A percentile compares a stretch with the other conserved stretches of the same genome.
Conservation (phyloP, 2,888 invertebrate species). For the Scaptomyza caliginosa region DNA sequence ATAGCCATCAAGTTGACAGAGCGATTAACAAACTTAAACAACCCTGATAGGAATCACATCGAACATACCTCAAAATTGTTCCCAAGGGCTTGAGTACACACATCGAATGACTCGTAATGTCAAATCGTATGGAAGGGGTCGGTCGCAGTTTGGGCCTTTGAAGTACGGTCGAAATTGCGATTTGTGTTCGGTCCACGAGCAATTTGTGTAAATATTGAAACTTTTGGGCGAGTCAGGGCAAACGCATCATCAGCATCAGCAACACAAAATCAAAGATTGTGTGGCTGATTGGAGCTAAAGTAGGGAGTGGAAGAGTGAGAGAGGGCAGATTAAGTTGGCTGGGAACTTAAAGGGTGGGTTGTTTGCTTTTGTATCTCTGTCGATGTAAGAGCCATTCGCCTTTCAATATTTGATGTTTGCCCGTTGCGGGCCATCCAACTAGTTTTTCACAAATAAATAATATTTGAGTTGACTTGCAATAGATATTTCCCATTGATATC, state of each 20-base stretch:
- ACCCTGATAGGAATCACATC: slow-evolving; percentile 4
- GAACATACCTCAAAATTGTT: slow-evolving; percentile 62
- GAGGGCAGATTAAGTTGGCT: too few relatives aligned
- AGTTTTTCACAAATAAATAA: slow-evolving; percentile 43
- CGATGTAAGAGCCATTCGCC: slow-evolving; percentile 13
- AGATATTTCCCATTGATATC: slow-evolving; percentile 62
- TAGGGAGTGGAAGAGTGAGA: not conserved
- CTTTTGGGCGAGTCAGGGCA: slow-evolving; percentile 41
- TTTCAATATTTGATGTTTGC: slow-evolving; percentile 40
- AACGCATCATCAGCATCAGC: slow-evolving; percentile 10
- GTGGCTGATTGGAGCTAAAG: slow-evolving; percentile 62
- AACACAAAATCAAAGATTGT: slow-evolving; percentile 69
- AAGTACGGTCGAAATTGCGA: slow-evolving; percentile 67
- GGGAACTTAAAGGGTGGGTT: slow-evolving; percentile 35
- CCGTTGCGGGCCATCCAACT: slow-evolving; percentile 50
- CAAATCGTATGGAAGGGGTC: slow-evolving; percentile 44
- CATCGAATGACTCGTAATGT: slow-evolving; percentile 50
- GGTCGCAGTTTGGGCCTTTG: slow-evolving; percentile 49
- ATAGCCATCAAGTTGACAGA: slow-evolving; percentile 28
- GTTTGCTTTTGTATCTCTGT: slow-evolving; percentile 42
- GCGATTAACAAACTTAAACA: slow-evolving; percentile 15
- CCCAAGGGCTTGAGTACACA: slow-evolving; percentile 55
- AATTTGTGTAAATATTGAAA: slow-evolving; percentile 79
- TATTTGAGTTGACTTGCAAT: slow-evolving; percentile 20
- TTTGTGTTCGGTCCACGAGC: slow-evolving; percentile 55